These are phyloP conservation scores for Atta cephalotes DNA, from an alignment of 1,140 invertebrate genomes.

Conservation along the genomic window DNA sequence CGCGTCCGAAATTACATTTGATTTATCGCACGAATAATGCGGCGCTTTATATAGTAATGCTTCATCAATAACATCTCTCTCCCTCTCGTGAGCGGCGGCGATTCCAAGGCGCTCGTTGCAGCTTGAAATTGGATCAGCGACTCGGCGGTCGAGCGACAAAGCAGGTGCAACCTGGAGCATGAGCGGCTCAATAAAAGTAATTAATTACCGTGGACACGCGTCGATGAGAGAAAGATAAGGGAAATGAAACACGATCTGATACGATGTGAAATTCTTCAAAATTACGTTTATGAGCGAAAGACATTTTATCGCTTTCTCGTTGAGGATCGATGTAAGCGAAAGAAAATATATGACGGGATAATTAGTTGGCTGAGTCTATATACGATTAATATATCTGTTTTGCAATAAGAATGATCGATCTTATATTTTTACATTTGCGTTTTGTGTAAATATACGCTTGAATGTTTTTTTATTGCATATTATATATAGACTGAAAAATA, in stretches of 20 bases:
- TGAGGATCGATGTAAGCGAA: background rate
- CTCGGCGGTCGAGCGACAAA: constrained; percentile 66
- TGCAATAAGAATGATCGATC: background rate
- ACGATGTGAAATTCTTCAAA: background rate
- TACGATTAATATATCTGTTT: constrained; percentile 12
- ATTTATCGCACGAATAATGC: constrained; percentile 72
- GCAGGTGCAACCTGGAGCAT: constrained; percentile 70
- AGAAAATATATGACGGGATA: background rate
- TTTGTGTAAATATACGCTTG: background rate
- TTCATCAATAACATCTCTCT: constrained; percentile 70
- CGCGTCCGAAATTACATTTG: constrained; percentile 47
- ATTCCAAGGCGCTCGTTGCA: background rate
- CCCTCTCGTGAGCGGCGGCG: background rate
- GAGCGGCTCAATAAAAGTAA: constrained; percentile 79
- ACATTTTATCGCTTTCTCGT: background rate
- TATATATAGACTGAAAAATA: background rate
- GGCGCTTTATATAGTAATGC: constrained; percentile 57
- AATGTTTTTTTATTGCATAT: background rate
- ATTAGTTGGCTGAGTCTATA: background rate
- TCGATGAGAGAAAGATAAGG: constrained; percentile 35
- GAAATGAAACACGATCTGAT: constrained; percentile 23
- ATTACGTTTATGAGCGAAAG: background rate
- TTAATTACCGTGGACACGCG: constrained; percentile 76
- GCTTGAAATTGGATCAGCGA: constrained; percentile 67
- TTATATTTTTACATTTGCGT: background rate